Conservation (phyloP, 2,113 vertebrate species). For the Balaeniceps rex region DNA sequence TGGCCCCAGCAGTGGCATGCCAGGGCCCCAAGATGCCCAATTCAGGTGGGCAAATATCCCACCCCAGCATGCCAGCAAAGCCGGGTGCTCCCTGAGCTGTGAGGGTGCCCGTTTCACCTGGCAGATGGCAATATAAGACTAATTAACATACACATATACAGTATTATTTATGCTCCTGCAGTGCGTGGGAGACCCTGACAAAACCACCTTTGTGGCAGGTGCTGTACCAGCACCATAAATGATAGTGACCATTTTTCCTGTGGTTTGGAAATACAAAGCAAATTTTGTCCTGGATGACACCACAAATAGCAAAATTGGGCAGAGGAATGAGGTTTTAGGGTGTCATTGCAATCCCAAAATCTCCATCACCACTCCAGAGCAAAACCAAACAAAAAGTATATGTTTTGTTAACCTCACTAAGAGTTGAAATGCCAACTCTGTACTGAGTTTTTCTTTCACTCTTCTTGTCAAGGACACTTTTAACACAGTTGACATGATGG, state of each 20-base stretch:
- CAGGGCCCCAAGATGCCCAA: fast-evolving
- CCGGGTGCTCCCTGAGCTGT: fast-evolving
- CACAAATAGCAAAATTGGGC: no score
- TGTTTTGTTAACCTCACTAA: not conserved
- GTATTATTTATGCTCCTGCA: not conserved
- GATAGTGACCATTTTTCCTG: fast-evolving
- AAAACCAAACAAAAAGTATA: no score
- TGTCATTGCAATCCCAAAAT: not conserved
- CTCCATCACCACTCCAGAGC: fast-evolving
- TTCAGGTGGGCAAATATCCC: not conserved
- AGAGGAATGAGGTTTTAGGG: not conserved
- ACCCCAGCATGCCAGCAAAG: fast-evolving
- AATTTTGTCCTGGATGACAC: not conserved
- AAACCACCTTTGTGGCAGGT: not conserved
- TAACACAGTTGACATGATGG: not conserved
- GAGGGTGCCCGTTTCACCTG: fast-evolving
- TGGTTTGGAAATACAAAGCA: fast-evolving
- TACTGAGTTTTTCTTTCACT: fast-evolving
- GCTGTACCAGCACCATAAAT: fast-evolving
- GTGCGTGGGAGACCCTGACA: no score
- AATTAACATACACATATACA: fast-evolving
- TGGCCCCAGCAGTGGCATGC: fast-evolving
- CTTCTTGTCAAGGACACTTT: fast-evolving
- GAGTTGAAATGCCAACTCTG: not conserved
- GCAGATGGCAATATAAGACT: not conserved